These are phyloP conservation scores for Liolophura sinensis DNA, from an alignment of 1,140 invertebrate genomes.

Conservation along the genomic window DNA sequence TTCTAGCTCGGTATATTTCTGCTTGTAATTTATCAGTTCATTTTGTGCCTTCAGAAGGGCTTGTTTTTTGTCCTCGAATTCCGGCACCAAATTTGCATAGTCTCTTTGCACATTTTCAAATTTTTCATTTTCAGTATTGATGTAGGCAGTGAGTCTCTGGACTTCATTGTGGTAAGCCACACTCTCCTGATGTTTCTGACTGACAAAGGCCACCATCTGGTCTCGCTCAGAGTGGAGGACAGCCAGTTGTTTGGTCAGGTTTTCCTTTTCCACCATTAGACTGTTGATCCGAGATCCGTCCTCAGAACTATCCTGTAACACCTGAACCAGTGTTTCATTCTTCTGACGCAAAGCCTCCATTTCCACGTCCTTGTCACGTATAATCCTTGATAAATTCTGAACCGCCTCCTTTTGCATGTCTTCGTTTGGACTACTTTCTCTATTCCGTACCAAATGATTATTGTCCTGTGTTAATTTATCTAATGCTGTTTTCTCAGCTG, in stretches of 20 bases:
- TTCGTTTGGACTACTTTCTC: conserved; percentile 29
- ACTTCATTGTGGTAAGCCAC: conserved; percentile 81
- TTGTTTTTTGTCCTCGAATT: conserved; percentile 60
- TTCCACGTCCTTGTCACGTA: conserved; percentile 61
- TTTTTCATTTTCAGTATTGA: conserved; percentile 47
- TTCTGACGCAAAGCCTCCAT: conserved; percentile 60
- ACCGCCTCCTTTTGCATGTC: conserved; percentile 59
- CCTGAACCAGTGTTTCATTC: conserved; percentile 54
- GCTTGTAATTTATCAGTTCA: conserved; percentile 61
- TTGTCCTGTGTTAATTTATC: conserved; percentile 57
- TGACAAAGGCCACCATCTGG: conserved; percentile 74
- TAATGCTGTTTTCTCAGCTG: conserved; percentile 54
- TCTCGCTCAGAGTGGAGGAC: conserved; percentile 66
- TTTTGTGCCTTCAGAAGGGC: conserved; percentile 62
- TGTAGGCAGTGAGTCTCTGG: conserved; percentile 68
- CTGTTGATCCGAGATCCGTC: conserved; percentile 36
- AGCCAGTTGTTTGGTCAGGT: conserved; percentile 49
- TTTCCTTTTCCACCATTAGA: conserved; percentile 55
- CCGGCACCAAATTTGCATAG: conserved; percentile 40
- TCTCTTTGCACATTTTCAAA: conserved; percentile 52
- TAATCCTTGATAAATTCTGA: conserved; percentile 56
- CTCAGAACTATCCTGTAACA: conserved; percentile 51
- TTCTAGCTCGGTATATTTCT: conserved; percentile 61
- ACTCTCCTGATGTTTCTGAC: conserved; percentile 81
- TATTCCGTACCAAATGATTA: conserved; percentile 32